Conservation (phyloP, 2,797 vertebrate genomes). For the Aotus griseimembra region DNA sequence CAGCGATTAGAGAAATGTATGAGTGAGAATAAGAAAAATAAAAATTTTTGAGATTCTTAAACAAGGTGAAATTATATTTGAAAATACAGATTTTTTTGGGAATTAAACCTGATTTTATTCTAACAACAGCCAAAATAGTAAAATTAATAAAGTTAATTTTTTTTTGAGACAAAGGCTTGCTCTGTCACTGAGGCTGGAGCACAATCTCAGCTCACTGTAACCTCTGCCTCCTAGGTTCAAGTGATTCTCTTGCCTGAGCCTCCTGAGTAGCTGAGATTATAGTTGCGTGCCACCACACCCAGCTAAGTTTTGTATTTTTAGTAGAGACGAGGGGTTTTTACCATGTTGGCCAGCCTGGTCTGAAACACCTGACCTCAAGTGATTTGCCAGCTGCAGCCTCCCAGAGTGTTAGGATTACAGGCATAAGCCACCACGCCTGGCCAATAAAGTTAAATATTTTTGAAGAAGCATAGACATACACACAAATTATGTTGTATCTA, state of each 20-base stretch:
- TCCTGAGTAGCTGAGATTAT: background rate
- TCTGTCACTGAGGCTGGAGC: background rate
- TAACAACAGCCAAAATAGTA: background rate
- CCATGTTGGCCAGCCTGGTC: too few species aligned
- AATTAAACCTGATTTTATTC: background rate
- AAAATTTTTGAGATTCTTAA: background rate
- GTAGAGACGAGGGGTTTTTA: too few species aligned
- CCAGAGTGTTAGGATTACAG: too few species aligned
- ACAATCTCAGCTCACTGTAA: background rate
- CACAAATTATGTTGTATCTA: background rate
- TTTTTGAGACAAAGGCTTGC: background rate
- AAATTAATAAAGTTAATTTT: background rate
- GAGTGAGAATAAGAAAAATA: background rate
- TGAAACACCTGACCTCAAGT: too few species aligned
- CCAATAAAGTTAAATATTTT: too few species aligned
- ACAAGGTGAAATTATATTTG: background rate
- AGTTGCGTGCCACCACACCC: too few species aligned
- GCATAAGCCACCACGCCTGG: too few species aligned
- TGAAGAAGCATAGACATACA: background rate
- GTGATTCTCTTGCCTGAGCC: background rate
- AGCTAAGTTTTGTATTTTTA: too few species aligned
- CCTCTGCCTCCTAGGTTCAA: background rate
- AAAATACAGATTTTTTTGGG: background rate
- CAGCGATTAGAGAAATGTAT: background rate
- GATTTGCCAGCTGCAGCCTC: too few species aligned